Percentiles rank a stretch among this genome's conserved stretches.
Evolutionary conservation across 2,797 vertebrate species (phyloP).

Genomic region (Melanotaenia maccullochi): DNA sequence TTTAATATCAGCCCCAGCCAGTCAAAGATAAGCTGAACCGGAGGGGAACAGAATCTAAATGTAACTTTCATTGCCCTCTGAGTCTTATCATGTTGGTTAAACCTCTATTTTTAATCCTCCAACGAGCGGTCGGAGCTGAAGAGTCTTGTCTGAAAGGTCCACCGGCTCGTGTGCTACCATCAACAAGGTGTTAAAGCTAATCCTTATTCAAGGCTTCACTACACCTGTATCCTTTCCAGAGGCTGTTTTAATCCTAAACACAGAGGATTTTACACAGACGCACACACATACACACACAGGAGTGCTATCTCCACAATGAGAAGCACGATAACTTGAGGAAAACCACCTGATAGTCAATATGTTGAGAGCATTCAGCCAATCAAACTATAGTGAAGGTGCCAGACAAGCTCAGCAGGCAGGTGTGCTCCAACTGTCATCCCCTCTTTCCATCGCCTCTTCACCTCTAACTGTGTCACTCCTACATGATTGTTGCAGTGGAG

Average conservation of each 20-base stretch:
- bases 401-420: constrained; percentile 64
- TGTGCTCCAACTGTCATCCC: constrained; percentile 44
- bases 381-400: constrained; percentile 45
- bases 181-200: constrained; percentile 67
- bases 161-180: constrained; percentile 41
- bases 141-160: constrained; percentile 54
- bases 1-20: constrained; percentile 26
- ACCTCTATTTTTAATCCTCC: constrained; percentile 60
- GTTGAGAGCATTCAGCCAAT: constrained; percentile 33
- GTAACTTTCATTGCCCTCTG: constrained; percentile 27
- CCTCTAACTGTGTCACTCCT: constrained; percentile 35
- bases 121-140: constrained; percentile 26
- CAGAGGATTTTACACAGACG: constrained; percentile 25
- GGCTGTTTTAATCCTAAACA: constrained; percentile 58
- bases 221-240: constrained; percentile 57
- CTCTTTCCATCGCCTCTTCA: constrained; percentile 32
- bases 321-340: constrained; percentile 32
- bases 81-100: constrained; percentile 37
- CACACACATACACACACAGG: constrained; percentile 7
- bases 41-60: constrained; percentile 14
- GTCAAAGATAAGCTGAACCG: constrained; percentile 24
- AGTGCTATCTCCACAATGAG: constrained; percentile 21
- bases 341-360: constrained; percentile 35
- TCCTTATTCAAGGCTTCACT: constrained; percentile 67
- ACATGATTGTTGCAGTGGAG: constrained; percentile 35